phyloP scores from a whole-genome alignment of 2,113 vertebrate genomes.

The Nyctibius bracteatus region DNA sequence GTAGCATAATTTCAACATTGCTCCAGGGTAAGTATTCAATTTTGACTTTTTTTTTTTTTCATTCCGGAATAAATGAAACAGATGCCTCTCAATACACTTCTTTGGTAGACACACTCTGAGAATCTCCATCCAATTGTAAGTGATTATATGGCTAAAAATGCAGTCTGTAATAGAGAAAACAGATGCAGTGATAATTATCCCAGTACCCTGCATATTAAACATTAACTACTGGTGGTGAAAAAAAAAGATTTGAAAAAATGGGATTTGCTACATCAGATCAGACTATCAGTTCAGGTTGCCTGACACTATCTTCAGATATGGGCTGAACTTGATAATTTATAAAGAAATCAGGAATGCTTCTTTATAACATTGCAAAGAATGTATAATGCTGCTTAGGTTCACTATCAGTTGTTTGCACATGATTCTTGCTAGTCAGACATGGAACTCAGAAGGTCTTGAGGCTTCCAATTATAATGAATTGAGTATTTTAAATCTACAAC shows the following conservation, averaged over 20 bases:
- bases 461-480: background rate
- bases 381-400: background rate
- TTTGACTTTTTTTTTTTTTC: background rate
- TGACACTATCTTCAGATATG: background rate
- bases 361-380: background rate
- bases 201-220: conserved; percentile 13
- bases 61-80: conserved; percentile 20
- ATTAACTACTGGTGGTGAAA: background rate
- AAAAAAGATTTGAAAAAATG: too few species aligned
- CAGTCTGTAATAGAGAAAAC: conserved; percentile 31
- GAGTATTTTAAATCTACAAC: background rate
- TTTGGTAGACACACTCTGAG: conserved; percentile 38
- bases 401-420: background rate
- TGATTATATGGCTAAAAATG: conserved; percentile 29
- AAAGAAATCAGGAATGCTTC: background rate
- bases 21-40: conserved; percentile 4
- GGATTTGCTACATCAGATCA: background rate
- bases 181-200: conserved; percentile 51
- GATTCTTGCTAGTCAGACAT: background rate
- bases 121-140: background rate
- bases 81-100: background rate
- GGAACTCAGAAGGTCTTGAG: background rate
- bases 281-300: background rate
- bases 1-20: background rate
- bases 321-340: background rate